Conservation (phyloP, 2,888 invertebrate genomes). For the Mythimna impura region DNA sequence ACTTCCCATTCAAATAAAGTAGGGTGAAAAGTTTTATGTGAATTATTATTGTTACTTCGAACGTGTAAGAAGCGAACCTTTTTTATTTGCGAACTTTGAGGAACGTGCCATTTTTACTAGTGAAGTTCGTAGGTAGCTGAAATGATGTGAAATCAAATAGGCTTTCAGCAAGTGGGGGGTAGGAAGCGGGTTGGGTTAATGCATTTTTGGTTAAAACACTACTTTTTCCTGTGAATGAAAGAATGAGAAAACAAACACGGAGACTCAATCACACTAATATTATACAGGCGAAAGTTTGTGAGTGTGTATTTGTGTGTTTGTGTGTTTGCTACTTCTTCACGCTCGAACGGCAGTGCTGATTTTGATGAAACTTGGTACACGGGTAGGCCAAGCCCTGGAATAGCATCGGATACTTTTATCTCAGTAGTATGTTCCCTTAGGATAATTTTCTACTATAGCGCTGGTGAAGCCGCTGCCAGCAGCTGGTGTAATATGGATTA, state of each 20-base stretch:
- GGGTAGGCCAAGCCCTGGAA: no score
- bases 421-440: no score
- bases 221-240: neutral
- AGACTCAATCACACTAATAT: neutral
- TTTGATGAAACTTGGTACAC: no score
- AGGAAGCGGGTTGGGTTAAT: neutral
- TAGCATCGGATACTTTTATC: no score
- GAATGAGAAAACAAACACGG: neutral
- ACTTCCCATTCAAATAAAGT: constrained; percentile 30
- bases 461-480: no score
- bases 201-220: neutral
- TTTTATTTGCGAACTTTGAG: constrained; percentile 49
- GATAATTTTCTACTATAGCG: no score
- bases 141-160: constrained; percentile 20
- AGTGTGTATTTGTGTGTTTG: no score
- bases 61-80: constrained; percentile 42
- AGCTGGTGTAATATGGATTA: no score
- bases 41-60: constrained; percentile 52
- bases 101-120: constrained; percentile 23
- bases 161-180: neutral
- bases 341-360: no score
- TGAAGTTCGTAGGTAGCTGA: constrained; percentile 11
- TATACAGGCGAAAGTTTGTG: no score
- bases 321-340: no score
- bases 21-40: constrained; percentile 44